phyloP scores from a whole-genome alignment of 1,140 invertebrate species.

The Zaprionus davidi region DNA sequence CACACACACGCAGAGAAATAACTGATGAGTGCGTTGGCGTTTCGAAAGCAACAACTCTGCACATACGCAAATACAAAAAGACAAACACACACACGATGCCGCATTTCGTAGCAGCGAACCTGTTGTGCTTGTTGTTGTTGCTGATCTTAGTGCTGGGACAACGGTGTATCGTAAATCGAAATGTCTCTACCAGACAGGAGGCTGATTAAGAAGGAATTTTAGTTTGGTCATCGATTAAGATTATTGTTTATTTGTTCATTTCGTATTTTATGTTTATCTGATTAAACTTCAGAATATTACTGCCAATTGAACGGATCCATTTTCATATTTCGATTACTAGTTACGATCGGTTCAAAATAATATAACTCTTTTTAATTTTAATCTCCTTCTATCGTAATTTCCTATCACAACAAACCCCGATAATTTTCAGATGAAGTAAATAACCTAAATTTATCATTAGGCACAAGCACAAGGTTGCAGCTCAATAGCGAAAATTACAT shows the following conservation, averaged over 20 bases:
- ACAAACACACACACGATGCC: not conserved
- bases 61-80: not conserved
- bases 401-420: not conserved
- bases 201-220: not conserved
- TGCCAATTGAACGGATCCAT: too few relatives aligned
- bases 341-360: too few relatives aligned
- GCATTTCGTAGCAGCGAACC: not conserved
- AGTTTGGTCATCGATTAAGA: not conserved
- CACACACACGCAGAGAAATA: slow-evolving; percentile 1
- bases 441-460: too few relatives aligned
- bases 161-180: not conserved
- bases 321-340: too few relatives aligned
- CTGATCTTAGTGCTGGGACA: not conserved
- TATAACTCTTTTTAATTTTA: too few relatives aligned
- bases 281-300: too few relatives aligned
- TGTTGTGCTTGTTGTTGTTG: slow-evolving; percentile 6
- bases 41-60: not conserved
- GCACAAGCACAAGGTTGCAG: not conserved
- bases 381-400: too few relatives aligned
- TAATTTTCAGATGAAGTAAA: not conserved
- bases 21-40: slow-evolving; percentile 16
- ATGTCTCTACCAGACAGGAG: not conserved
- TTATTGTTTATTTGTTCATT: too few relatives aligned
- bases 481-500: not conserved
- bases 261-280: too few relatives aligned